These are phyloP conservation scores for Graptemys geographica DNA, from an alignment of 2,797 vertebrate genomes.

Conservation along the genomic window DNA sequence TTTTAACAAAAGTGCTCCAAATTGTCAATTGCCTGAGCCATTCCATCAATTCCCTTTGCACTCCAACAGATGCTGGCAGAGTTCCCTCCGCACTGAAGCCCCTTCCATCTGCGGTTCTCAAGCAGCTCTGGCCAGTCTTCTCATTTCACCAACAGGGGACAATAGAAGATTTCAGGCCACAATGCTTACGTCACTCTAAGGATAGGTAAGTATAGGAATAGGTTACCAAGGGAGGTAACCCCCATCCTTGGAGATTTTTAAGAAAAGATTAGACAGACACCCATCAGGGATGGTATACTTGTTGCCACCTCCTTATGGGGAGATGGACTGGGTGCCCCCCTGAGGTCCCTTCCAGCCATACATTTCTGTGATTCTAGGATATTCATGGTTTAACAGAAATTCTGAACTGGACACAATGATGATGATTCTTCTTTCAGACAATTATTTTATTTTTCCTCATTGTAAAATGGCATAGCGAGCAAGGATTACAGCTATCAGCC, in stretches of 20 bases:
- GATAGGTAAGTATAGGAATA: not conserved
- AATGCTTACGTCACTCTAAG: not conserved
- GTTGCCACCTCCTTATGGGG: not conserved
- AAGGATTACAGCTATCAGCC: not conserved
- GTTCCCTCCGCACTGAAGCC: not conserved
- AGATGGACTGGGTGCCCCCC: not conserved
- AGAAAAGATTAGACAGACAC: not conserved
- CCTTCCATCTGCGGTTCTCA: not conserved
- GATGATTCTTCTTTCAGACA: not conserved
- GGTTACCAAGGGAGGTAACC: not conserved
- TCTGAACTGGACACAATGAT: not conserved
- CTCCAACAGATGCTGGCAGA: not conserved
- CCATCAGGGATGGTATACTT: not conserved
- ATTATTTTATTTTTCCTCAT: not conserved
- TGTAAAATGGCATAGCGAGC: accelerated
- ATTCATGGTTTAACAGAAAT: not conserved
- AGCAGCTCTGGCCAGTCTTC: not conserved
- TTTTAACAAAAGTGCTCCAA: not conserved
- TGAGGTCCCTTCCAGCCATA: not conserved
- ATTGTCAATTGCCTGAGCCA: not conserved
- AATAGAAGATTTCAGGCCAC: not conserved
- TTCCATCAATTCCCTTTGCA: not conserved
- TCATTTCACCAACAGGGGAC: not conserved
- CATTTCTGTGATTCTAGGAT: not conserved
- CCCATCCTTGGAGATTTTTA: not conserved